A percentile compares a stretch with the other conserved stretches of the same genome.
phyloP scores from a whole-genome alignment of 2,888 invertebrate species.

The Desoria tigrina region DNA sequence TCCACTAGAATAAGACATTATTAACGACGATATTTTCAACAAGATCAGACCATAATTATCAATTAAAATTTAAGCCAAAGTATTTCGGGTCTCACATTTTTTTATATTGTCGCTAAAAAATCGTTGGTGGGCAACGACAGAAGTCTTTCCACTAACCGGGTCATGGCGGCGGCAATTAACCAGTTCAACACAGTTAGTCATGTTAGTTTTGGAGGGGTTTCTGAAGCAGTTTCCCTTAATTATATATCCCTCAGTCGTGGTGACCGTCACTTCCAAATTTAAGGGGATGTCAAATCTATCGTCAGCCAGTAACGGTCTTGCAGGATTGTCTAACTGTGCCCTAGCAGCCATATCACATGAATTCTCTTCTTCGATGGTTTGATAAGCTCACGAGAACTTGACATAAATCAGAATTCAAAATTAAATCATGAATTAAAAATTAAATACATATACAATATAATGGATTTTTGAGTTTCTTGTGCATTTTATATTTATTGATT shows the following conservation, averaged over 20 bases:
- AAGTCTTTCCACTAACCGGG: background rate
- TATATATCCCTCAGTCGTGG: background rate
- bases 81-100: background rate
- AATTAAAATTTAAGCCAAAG: background rate
- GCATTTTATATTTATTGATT: no score
- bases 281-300: no score
- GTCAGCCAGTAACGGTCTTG: no score
- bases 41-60: background rate
- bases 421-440: no score
- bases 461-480: no score
- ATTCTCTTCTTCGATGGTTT: no score
- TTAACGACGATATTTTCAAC: background rate
- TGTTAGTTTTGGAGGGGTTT: background rate
- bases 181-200: background rate
- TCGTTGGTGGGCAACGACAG: background rate
- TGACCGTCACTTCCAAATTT: background rate
- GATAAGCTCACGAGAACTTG: no score
- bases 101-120: background rate
- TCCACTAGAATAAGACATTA: background rate
- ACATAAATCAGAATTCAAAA: no score
- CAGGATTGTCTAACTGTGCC: no score
- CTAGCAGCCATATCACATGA: no score
- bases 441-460: no score
- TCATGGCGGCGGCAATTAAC: background rate
- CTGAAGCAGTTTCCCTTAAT: constrained; percentile 1